Evolutionary conservation across 2,113 vertebrate genomes (phyloP).

Genomic region (Laticauda laticaudata): DNA sequence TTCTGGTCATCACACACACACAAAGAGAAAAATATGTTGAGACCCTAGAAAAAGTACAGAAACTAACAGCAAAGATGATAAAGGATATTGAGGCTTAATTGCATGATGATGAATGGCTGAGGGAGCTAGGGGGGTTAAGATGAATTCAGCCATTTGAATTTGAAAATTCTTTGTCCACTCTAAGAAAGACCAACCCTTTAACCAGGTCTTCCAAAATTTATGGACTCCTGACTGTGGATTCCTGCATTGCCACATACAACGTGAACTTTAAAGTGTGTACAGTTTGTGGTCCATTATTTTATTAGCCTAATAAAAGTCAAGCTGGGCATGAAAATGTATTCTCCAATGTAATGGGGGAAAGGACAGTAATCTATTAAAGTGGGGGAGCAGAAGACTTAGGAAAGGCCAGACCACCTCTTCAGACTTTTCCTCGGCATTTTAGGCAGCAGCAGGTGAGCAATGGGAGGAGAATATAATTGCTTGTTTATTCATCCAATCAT

Average conservation of each 20-base stretch:
- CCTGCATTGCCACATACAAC: constrained; percentile 35
- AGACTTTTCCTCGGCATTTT: neutral
- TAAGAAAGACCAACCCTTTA: neutral
- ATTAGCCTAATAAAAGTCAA: constrained; percentile 68
- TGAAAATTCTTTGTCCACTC: neutral
- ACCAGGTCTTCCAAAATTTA: neutral
- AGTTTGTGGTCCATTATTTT: constrained; percentile 66
- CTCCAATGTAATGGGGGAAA: constrained; percentile 56
- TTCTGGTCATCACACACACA: too few species aligned
- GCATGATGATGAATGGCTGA: too few species aligned
- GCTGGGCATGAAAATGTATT: constrained; percentile 44
- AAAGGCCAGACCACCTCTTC: constrained; percentile 47
- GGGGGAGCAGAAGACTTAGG: neutral
- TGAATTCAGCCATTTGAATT: too few species aligned
- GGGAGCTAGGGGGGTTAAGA: too few species aligned
- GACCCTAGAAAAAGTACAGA: too few species aligned
- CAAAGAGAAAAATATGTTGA: too few species aligned
- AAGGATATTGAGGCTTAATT: too few species aligned
- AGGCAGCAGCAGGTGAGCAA: neutral
- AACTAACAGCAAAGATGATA: too few species aligned
- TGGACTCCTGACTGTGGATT: neutral
- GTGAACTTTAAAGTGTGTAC: constrained; percentile 63
- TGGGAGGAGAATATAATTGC: neutral
- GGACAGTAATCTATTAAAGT: neutral
- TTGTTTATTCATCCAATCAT: neutral